These are phyloP conservation scores for Vireo griseus DNA, from an alignment of 2,797 vertebrate genomes.

Conservation along the genomic window DNA sequence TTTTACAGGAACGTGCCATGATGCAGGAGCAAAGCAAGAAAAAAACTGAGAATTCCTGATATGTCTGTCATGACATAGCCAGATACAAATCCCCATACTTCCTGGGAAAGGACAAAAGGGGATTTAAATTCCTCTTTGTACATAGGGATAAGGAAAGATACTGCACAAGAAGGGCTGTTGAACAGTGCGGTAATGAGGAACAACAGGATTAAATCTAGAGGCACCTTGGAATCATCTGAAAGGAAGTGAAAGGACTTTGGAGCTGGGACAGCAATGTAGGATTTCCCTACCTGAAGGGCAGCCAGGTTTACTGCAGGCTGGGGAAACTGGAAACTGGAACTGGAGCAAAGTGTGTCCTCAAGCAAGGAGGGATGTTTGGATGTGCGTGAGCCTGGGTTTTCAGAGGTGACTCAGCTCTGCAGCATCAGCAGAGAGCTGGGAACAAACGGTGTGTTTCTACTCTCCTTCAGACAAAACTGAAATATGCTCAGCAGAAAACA, in stretches of 20 bases:
- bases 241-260: neutral
- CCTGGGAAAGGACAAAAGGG: neutral
- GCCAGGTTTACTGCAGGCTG: neutral
- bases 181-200: neutral
- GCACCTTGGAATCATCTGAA: neutral
- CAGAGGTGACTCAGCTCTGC: neutral
- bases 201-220: neutral
- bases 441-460: accelerated
- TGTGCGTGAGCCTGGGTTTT: neutral
- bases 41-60: neutral
- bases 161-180: neutral
- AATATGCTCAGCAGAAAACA: neutral
- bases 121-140: neutral
- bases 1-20: neutral
- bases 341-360: neutral
- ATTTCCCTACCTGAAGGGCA: neutral
- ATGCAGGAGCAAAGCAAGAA: neutral
- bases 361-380: neutral
- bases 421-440: neutral
- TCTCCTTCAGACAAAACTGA: neutral
- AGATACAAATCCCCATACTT: neutral
- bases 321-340: neutral
- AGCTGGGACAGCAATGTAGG: neutral
- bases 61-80: neutral
- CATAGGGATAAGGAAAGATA: neutral